Evolutionary conservation across 2,797 vertebrate species (phyloP).

Genomic region (Rhyacichthys aspro): DNA sequence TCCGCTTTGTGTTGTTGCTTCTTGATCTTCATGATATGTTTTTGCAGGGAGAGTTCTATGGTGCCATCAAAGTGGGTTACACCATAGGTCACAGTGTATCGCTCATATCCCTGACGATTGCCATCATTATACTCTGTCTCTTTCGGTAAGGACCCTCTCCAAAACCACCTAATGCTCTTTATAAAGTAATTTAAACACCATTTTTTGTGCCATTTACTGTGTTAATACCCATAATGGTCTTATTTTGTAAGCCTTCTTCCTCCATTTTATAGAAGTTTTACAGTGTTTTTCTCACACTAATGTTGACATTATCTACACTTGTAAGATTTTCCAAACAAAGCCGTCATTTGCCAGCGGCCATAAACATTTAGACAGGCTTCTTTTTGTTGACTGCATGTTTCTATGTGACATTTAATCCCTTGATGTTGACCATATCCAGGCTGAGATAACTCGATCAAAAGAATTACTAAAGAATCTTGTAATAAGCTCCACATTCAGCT

Average conservation of each 20-base stretch:
- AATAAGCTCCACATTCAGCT: constrained; percentile 35
- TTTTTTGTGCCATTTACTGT: constrained; percentile 23
- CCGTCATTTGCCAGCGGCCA: constrained; percentile 5
- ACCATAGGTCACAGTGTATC: constrained; percentile 94
- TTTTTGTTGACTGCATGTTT: constrained; percentile 30
- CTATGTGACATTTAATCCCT: constrained; percentile 17
- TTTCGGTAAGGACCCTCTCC: constrained; percentile 74
- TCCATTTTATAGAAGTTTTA: constrained; percentile 50
- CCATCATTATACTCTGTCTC: constrained; percentile 83
- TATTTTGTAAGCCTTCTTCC: constrained; percentile 5
- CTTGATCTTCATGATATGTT: constrained; percentile 3
- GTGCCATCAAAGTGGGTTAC: constrained; percentile 89
- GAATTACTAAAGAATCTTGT: constrained; percentile 24
- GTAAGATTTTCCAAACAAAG: constrained; percentile 45
- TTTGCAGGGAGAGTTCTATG: constrained; percentile 81
- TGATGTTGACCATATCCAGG: background rate
- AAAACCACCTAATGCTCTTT: background rate
- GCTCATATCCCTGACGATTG: constrained; percentile 85
- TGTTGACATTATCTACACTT: constrained; percentile 28
- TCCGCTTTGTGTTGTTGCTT: background rate
- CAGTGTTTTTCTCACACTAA: constrained; percentile 36
- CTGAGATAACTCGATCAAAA: constrained; percentile 20
- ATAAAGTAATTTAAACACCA: constrained; percentile 21
- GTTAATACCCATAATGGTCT: constrained; percentile 8
- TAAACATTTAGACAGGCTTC: constrained; percentile 42